Evolutionary conservation across 2,888 invertebrate species (phyloP).

Genomic region (Oligia strigilis): DNA sequence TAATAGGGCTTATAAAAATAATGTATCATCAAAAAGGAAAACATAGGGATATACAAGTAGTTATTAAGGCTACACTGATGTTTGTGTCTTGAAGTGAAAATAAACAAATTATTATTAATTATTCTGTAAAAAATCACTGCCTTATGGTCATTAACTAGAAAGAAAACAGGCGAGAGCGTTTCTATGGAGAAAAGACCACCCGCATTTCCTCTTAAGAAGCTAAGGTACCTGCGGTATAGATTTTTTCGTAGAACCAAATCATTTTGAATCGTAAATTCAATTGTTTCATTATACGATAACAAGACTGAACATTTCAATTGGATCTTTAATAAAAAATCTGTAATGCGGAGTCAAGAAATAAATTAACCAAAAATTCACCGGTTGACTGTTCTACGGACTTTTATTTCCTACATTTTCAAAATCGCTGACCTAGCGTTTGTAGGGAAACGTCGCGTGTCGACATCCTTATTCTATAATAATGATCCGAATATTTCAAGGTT

Average conservation of each 20-base stretch:
- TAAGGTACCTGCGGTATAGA: background rate
- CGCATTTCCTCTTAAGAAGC: background rate
- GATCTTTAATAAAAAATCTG: conserved; percentile 20
- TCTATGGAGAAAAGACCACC: no score
- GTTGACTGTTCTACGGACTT: conserved; percentile 50
- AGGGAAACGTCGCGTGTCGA: conserved; percentile 61
- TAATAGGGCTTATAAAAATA: no score
- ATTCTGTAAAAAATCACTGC: no score
- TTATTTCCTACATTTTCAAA: conserved; percentile 57
- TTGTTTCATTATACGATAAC: conserved; percentile 22
- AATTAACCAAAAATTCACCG: conserved; percentile 42
- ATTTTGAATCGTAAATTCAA: conserved; percentile 2
- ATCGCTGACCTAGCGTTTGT: conserved; percentile 61
- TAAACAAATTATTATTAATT: no score
- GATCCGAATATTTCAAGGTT: conserved; percentile 73
- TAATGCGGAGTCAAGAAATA: conserved; percentile 54
- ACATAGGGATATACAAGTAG: no score
- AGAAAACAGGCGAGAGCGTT: no score
- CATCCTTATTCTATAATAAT: conserved; percentile 77
- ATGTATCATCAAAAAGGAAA: no score
- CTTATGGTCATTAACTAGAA: no score
- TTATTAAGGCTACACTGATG: no score
- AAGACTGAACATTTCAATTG: conserved; percentile 18
- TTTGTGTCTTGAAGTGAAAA: no score
- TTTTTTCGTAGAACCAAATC: background rate